Base-by-base conservation (phyloP, 1,140 invertebrate genomes). In the Cephus cinctus region DNA sequence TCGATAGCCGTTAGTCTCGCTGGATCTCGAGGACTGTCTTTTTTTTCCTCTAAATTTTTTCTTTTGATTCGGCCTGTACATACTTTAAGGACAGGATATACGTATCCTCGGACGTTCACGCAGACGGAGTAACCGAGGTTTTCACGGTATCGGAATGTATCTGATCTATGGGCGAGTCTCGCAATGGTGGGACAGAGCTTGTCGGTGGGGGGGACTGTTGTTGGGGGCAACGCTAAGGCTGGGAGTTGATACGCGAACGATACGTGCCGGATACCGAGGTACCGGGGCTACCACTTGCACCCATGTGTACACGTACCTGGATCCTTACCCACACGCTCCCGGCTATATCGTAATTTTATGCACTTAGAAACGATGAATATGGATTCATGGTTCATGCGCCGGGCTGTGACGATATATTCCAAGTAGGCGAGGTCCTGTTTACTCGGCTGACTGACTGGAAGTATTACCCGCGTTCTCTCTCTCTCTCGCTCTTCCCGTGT, bases 331-430 rank as follows among this genome's bases (percentile, higher is more conserved):
- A 18, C 22, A 5, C 21, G 5, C 14, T 40, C 27, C 18, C 43
- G 39, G 43, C 40, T 63, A 53, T 65, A 67, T 69, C 61, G 66
- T 70, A 70, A 70, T 70, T 71, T 69, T 72, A 73, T 73, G 64
- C 67, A 67, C 58, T 67, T 65, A 56, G 56, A 49, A 31, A 52
- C 64, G 57, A 67, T 69, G 63, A 67, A 70, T 73, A 72, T 73
- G 63, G 67, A 72, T 71, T 66, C 50, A 50, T 57, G 52, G 53
- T 48, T 54, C 52, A 56, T 51, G 58, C 19, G 45, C 49, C 40
- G 40, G 19, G 25, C 6, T 27, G 25, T n/a, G 25, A 27, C 6
- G 25, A 27, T 6, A 6, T 27, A n/a, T 8, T 27, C 25, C 25
- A 27, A 27, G 25, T 27, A 27, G 25, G 25, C 25, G 25, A 27